These are phyloP conservation scores for Channa maculata DNA, from an alignment of 2,113 vertebrate species.

Conservation along the genomic window DNA sequence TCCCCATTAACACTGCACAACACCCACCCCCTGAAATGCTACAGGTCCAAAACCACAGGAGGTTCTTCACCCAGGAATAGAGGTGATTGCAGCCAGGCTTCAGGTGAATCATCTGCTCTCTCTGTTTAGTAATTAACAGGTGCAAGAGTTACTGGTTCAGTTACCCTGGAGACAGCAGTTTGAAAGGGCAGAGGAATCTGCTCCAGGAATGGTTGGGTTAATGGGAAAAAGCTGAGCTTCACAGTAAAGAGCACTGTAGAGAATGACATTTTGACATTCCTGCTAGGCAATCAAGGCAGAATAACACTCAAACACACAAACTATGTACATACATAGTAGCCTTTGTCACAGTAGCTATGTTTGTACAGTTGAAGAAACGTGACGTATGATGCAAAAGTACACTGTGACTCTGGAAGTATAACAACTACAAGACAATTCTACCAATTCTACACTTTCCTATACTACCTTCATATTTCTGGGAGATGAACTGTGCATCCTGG, in stretches of 20 bases:
- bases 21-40: conserved; percentile 28
- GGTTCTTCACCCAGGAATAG: conserved; percentile 65
- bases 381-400: not conserved
- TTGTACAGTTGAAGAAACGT: not conserved
- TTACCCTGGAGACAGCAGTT: conserved; percentile 75
- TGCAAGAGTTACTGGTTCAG: conserved; percentile 53
- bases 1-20: conserved; percentile 14
- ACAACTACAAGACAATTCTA: not conserved
- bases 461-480: no score
- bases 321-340: not conserved
- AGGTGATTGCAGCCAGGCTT: conserved; percentile 60
- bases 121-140: conserved; percentile 57
- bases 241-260: conserved; percentile 26
- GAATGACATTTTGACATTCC: conserved; percentile 20
- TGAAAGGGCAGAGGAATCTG: conserved; percentile 55
- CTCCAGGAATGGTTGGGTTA: conserved; percentile 36
- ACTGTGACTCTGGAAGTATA: not conserved
- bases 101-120: conserved; percentile 63
- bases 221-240: conserved; percentile 39
- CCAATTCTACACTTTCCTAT: not conserved
- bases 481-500: not conserved
- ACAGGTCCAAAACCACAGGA: conserved; percentile 23
- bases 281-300: not conserved
- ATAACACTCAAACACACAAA: not conserved
- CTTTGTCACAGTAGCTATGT: not conserved